Evolutionary conservation across 2,797 vertebrate genomes (phyloP).

Genomic region (Discoglossus pictus): DNA sequence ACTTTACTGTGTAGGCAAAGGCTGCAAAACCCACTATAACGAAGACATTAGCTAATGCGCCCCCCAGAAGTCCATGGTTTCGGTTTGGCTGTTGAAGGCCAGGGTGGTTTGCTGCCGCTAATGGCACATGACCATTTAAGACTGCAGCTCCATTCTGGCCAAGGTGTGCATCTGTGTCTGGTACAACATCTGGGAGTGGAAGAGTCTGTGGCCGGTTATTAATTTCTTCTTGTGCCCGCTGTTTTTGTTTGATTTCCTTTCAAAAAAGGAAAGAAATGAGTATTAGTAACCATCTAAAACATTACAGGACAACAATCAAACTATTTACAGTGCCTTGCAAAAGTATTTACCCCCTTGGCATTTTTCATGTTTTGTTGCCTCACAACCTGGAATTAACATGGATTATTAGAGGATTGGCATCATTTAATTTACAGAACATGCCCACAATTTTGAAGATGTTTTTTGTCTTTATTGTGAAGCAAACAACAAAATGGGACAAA

Average conservation of each 20-base stretch:
- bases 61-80: constrained; percentile 95
- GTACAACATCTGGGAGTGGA: constrained; percentile 91
- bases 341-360: no score
- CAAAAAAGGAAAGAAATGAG: background rate
- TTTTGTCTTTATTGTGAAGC: no score
- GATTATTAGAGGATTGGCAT: no score
- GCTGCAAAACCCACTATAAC: constrained; percentile 95
- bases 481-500: no score
- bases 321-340: no score
- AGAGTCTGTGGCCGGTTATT: constrained; percentile 82
- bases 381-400: no score
- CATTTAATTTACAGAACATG: no score
- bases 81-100: constrained; percentile 88
- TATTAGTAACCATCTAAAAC: background rate
- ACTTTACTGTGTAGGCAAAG: constrained; percentile 96
- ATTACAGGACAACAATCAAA: no score
- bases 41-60: constrained; percentile 92
- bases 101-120: constrained; percentile 70
- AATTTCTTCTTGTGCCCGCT: constrained; percentile 86
- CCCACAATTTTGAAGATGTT: no score
- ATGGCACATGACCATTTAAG: constrained; percentile 76
- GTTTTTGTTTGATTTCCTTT: constrained; percentile 93
- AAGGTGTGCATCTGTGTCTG: constrained; percentile 84
- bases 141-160: constrained; percentile 82
- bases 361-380: no score